These are phyloP conservation scores for Agrochola macilenta DNA, from an alignment of 2,888 invertebrate species.

Conservation along the genomic window DNA sequence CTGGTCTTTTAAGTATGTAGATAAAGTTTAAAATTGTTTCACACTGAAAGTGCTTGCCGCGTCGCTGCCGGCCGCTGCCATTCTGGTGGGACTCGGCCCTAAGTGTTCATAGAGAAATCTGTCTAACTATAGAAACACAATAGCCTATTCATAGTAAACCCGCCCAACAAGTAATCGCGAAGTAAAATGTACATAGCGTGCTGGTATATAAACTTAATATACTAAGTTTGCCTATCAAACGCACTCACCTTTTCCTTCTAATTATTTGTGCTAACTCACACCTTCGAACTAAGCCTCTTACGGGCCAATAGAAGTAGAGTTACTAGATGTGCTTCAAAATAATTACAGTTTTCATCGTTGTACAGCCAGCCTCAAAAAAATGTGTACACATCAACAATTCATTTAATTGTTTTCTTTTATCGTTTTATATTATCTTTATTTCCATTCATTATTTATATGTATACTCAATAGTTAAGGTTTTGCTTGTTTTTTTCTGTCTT, in stretches of 20 bases:
- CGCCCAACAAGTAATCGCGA: neutral
- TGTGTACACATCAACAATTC: neutral
- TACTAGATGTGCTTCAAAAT: conserved; percentile 54
- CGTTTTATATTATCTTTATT: neutral
- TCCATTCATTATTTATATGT: too few species aligned
- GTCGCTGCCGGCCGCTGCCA: too few species aligned
- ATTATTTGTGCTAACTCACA: conserved; percentile 79
- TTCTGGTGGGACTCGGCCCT: too few species aligned
- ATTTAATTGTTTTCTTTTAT: neutral
- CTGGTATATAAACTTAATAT: conserved; percentile 3
- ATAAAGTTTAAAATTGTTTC: too few species aligned
- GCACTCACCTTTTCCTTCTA: conserved; percentile 72
- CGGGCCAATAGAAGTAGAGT: conserved; percentile 32
- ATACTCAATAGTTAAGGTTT: too few species aligned
- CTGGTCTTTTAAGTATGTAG: too few species aligned
- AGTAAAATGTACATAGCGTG: neutral
- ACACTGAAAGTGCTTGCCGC: too few species aligned
- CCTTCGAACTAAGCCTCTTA: conserved; percentile 76
- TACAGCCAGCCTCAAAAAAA: neutral
- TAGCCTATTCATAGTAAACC: neutral
- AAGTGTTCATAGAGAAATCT: neutral
- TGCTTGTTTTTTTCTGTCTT: too few species aligned
- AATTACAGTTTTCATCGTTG: neutral
- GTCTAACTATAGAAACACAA: conserved; percentile 1
- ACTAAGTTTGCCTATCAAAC: conserved; percentile 38